Evolutionary conservation across 1,140 invertebrate species (phyloP).

Genomic region (Meloidogyne exigua): DNA sequence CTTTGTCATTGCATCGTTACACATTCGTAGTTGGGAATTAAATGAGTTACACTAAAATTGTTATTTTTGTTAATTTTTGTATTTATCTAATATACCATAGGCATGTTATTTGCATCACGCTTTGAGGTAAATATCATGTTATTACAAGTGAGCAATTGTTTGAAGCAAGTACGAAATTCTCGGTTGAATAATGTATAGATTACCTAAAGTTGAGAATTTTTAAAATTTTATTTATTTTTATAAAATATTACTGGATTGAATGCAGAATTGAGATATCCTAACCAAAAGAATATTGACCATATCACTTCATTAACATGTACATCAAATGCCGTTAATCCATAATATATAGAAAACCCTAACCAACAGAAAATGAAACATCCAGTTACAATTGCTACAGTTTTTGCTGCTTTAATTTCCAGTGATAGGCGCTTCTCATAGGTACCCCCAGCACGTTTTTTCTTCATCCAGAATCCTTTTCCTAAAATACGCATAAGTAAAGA

Average conservation of each 20-base stretch:
- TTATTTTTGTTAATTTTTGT: neutral
- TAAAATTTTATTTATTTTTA: neutral
- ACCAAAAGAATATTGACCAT: slow-evolving; percentile 64
- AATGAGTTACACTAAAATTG: slow-evolving; percentile 57
- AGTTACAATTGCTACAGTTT: slow-evolving; percentile 86
- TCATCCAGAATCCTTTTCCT: slow-evolving; percentile 27
- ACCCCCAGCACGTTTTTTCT: slow-evolving; percentile 52
- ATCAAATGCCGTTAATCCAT: slow-evolving; percentile 72
- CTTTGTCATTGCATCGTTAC: slow-evolving; percentile 36
- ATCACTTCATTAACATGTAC: slow-evolving; percentile 54
- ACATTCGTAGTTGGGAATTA: slow-evolving; percentile 49
- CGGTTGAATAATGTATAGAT: slow-evolving; percentile 62
- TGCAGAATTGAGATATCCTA: slow-evolving; percentile 54
- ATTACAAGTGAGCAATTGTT: slow-evolving; percentile 60
- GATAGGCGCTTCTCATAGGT: slow-evolving; percentile 63
- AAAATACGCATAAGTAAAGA: slow-evolving; percentile 44
- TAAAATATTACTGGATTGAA: slow-evolving; percentile 60
- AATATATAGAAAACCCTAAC: slow-evolving; percentile 95
- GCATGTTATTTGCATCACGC: slow-evolving; percentile 33
- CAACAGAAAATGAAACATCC: slow-evolving; percentile 93
- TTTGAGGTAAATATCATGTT: slow-evolving; percentile 50
- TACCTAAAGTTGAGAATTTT: slow-evolving; percentile 22
- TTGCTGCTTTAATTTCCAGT: slow-evolving; percentile 72
- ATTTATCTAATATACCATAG: slow-evolving; percentile 16
- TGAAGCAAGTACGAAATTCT: slow-evolving; percentile 61